These are phyloP conservation scores for Thelaira solivaga DNA, from an alignment of 2,888 invertebrate genomes.

Conservation along the genomic window DNA sequence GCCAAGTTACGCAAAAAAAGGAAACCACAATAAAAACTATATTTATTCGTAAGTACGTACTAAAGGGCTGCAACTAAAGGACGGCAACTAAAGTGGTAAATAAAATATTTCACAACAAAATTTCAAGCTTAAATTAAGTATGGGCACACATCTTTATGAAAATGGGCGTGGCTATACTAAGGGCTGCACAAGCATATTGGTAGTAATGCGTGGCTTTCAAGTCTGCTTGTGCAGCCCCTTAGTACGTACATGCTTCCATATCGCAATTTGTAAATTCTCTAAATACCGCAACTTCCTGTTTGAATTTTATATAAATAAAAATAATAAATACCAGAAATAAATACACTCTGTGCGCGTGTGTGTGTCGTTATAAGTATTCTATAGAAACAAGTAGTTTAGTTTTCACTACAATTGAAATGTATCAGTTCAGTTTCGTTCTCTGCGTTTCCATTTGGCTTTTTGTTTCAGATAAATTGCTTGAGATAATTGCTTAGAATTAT, in stretches of 20 bases:
- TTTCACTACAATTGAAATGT: conserved; percentile 37
- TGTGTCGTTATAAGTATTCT: conserved; percentile 66
- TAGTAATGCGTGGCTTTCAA: too few relatives aligned
- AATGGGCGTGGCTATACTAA: too few relatives aligned
- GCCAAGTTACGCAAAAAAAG: background rate
- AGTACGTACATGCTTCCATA: too few relatives aligned
- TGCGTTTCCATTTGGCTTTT: background rate
- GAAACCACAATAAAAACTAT: too few relatives aligned
- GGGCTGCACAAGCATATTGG: too few relatives aligned
- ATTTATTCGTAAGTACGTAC: too few relatives aligned
- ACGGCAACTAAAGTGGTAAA: too few relatives aligned
- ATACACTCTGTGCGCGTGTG: conserved; percentile 36
- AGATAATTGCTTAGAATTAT: conserved; percentile 58
- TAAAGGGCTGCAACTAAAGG: too few relatives aligned
- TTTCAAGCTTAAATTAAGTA: too few relatives aligned
- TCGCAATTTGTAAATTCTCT: conserved; percentile 25
- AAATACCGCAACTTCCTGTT: conserved; percentile 34
- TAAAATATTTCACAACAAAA: too few relatives aligned
- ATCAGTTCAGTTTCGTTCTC: conserved; percentile 11
- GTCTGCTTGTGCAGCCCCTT: too few relatives aligned
- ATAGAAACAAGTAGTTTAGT: conserved; percentile 49
- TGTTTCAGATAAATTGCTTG: conserved; percentile 50
- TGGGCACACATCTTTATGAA: too few relatives aligned
- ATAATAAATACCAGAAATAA: background rate
- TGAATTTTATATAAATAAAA: background rate